Evolutionary conservation across 2,113 vertebrate species (phyloP).

Genomic region (Anguilla japonica): DNA sequence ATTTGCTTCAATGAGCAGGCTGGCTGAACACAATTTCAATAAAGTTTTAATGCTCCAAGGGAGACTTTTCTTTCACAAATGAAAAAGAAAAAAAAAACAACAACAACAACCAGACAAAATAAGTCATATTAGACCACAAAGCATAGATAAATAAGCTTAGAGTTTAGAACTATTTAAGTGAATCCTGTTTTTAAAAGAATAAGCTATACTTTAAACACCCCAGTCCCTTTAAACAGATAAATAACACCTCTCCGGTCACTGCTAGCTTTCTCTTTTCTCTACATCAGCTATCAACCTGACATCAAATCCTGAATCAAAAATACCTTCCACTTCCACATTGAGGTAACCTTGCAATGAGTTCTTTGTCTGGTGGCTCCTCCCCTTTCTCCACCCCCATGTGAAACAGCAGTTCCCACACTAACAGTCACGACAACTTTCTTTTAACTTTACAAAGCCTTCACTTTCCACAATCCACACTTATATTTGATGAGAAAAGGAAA

Average conservation of each 20-base stretch:
- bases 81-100: conserved; percentile 11
- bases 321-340: neutral
- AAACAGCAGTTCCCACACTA: conserved; percentile 6
- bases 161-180: conserved; percentile 19
- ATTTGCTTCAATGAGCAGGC: neutral
- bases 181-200: neutral
- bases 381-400: neutral
- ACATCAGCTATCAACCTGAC: conserved; percentile 2
- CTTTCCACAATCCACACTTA: neutral
- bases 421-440: conserved; percentile 27
- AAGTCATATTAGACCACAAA: conserved; percentile 16
- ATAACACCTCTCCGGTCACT: neutral
- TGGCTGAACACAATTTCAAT: conserved; percentile 2
- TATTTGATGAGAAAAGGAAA: conserved; percentile 24
- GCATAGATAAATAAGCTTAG: conserved; percentile 19
- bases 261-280: neutral
- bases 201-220: neutral
- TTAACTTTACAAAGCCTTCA: conserved; percentile 3
- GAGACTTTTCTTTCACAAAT: conserved; percentile 4
- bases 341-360: neutral
- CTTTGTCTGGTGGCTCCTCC: neutral
- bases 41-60: conserved; percentile 18
- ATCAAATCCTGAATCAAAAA: conserved; percentile 1
- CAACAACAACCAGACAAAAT: neutral
- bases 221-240: neutral